Percentiles rank a stretch among this genome's conserved stretches.
Evolutionary conservation across 2,888 invertebrate genomes (phyloP).

Genomic region (Timandra comae): DNA sequence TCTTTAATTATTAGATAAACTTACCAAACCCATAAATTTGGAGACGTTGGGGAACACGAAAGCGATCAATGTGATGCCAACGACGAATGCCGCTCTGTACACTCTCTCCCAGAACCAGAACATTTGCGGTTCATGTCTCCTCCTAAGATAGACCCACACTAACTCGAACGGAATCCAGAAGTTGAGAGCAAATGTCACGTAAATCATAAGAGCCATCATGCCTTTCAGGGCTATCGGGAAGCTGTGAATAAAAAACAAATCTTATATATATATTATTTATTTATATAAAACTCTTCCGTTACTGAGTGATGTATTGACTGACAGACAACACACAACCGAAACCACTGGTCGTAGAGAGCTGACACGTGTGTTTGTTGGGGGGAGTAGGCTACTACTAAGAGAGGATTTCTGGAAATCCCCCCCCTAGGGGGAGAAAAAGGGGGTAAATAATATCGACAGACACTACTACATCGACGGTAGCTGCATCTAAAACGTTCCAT

Average conservation of each 20-base stretch:
- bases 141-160: conserved; percentile 33
- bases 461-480: no score
- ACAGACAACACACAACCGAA: no score
- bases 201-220: conserved; percentile 67
- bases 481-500: no score
- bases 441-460: no score
- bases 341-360: no score
- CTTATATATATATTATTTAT: no score
- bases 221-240: conserved; percentile 49
- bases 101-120: conserved; percentile 47
- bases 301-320: no score
- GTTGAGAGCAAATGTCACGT: conserved; percentile 63
- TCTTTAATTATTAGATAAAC: conserved; percentile 14
- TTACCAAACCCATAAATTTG: conserved; percentile 40
- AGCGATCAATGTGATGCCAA: conserved; percentile 27
- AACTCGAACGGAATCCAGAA: conserved; percentile 65
- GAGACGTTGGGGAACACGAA: conserved; percentile 34
- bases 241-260: conserved; percentile 48
- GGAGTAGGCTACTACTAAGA: no score
- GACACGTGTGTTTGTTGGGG: no score
- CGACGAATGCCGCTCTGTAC: conserved; percentile 31
- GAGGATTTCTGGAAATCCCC: no score
- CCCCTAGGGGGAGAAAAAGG: no score
- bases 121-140: conserved; percentile 18
- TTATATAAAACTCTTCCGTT: no score